phyloP scores from a whole-genome alignment of 2,888 invertebrate genomes.

The Tryphoninae sp. region DNA sequence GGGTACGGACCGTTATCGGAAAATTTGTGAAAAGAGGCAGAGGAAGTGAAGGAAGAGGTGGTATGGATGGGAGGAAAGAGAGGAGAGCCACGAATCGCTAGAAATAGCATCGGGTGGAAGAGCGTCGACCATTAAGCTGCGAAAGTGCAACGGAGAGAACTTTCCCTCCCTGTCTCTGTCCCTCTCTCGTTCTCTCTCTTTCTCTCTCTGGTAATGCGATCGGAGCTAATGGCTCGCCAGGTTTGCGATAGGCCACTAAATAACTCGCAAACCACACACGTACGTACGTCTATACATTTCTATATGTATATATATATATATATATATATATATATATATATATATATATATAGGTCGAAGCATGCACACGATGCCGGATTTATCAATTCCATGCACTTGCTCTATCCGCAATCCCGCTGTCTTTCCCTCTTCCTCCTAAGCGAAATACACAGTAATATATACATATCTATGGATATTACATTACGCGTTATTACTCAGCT shows the following conservation, averaged over 20 bases:
- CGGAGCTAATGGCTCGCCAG: conserved; percentile 74
- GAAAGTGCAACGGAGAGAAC: conserved; percentile 30
- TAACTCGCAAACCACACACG: conserved; percentile 73
- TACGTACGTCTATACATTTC: conserved; percentile 53
- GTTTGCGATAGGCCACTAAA: conserved; percentile 72
- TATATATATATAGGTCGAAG: conserved; percentile 59
- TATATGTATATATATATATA: no score
- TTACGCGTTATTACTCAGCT: conserved; percentile 38
- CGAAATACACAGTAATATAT: neutral
- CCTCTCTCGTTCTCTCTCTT: neutral
- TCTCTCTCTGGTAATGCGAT: conserved; percentile 72
- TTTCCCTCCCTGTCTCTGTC: conserved; percentile 22
- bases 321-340: neutral
- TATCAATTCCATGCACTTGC: conserved; percentile 73
- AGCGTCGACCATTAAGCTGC: conserved; percentile 57
- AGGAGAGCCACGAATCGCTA: conserved; percentile 47
- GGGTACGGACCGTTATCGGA: conserved; percentile 64
- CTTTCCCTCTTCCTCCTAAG: neutral
- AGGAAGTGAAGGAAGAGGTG: conserved; percentile 15
- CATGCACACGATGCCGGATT: conserved; percentile 65
- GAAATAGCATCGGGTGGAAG: conserved; percentile 44
- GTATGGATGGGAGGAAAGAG: conserved; percentile 21
- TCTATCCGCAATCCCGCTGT: conserved; percentile 56
- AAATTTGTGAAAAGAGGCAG: conserved; percentile 67
- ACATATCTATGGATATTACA: neutral